These are phyloP conservation scores for Pseudopleuronectes americanus DNA, from an alignment of 2,797 vertebrate genomes.

Conservation along the genomic window DNA sequence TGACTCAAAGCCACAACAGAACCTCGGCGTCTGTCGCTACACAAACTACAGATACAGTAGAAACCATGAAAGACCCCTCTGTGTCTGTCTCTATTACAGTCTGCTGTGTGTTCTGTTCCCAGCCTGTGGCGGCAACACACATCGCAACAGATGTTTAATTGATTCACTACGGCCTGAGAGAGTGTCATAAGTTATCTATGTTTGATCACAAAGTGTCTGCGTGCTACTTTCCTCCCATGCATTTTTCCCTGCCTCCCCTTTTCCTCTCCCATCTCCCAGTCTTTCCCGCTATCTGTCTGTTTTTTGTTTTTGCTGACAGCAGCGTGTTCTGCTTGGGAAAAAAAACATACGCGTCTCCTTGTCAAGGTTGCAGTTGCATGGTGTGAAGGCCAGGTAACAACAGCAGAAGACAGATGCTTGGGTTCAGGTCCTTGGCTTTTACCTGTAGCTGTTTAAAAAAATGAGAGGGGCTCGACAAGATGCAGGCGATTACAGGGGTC, in stretches of 20 bases:
- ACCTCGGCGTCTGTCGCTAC: constrained; percentile 63
- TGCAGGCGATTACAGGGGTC: constrained; percentile 15
- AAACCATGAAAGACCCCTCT: constrained; percentile 68
- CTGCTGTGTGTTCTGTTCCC: constrained; percentile 55
- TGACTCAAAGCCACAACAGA: constrained; percentile 69
- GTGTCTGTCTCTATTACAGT: constrained; percentile 47
- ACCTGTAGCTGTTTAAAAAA: constrained; percentile 23
- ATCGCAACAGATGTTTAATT: constrained; percentile 72
- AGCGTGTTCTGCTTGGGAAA: constrained; percentile 10
- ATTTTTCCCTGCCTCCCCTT: constrained; percentile 8
- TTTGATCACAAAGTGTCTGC: constrained; percentile 53
- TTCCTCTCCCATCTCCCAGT: background rate
- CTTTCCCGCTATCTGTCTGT: constrained; percentile 22
- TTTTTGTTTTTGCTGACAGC: constrained; percentile 43
- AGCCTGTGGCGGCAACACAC: constrained; percentile 46
- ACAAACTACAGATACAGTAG: constrained; percentile 65
- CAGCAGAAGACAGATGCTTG: constrained; percentile 35
- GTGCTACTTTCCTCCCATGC: constrained; percentile 31
- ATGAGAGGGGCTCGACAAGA: too few relatives aligned
- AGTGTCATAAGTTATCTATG: constrained; percentile 58
- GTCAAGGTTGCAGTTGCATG: constrained; percentile 28
- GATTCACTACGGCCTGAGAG: constrained; percentile 56
- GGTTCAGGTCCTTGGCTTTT: constrained; percentile 23
- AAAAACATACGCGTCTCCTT: background rate
- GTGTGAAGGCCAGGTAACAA: constrained; percentile 46